Percentiles rank a stretch among this genome's conserved stretches.
phyloP scores from a whole-genome alignment of 64 coral and sea anemone species.

The Stylophora pistillata region DNA sequence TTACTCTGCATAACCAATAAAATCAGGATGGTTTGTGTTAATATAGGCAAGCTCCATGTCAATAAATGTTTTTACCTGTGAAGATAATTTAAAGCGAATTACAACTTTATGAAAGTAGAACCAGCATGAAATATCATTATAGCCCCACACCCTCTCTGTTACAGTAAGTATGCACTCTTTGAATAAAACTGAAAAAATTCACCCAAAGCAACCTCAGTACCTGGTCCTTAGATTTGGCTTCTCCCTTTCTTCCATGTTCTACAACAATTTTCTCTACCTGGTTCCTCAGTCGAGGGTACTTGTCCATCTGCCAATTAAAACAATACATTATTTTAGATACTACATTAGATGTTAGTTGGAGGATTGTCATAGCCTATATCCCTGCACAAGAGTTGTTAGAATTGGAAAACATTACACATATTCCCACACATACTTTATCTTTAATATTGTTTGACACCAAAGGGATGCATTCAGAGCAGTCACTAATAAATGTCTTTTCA shows the following conservation, averaged over 20 bases:
- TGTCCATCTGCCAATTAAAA: conserved; percentile 69
- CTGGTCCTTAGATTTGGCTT: conserved; percentile 82
- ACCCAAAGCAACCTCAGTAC: conserved; percentile 22
- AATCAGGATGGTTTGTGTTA: conserved; percentile 98
- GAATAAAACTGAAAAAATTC: no score
- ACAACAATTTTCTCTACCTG: conserved; percentile 91
- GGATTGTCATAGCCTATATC: no score
- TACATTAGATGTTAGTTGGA: not conserved
- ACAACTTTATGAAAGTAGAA: not conserved
- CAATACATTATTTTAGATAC: not conserved
- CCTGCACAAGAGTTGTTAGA: no score
- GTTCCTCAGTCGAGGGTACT: conserved; percentile 91
- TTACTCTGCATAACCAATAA: conserved; percentile 97
- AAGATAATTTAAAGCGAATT: not conserved
- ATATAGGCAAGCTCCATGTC: conserved; percentile 97
- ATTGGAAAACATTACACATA: no score
- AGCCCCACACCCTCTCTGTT: no score
- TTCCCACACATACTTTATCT: no score
- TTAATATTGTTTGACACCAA: no score
- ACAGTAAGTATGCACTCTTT: no score
- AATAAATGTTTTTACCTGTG: conserved; percentile 88
- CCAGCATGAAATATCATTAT: not conserved
- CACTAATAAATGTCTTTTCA: no score
- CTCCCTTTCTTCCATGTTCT: conserved; percentile 84
- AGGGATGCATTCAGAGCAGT: no score